phyloP scores from a whole-genome alignment of 2,113 vertebrate genomes.

The Daubentonia madagascariensis region DNA sequence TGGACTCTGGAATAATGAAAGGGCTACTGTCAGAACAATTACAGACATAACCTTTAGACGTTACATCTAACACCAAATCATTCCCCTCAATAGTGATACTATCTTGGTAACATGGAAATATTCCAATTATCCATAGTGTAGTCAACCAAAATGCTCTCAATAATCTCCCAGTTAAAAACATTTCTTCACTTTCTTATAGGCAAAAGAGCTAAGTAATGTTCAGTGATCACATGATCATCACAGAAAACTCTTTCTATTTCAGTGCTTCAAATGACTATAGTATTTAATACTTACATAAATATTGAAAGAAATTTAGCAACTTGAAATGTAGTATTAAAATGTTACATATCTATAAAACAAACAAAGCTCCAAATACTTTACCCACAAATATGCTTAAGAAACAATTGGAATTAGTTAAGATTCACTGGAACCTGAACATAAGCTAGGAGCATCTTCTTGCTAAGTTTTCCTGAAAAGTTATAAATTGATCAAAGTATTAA shows the following conservation, averaged over 20 bases:
- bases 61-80: not conserved
- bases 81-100: not conserved
- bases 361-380: not conserved
- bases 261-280: not conserved
- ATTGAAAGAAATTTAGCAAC: conserved; percentile 1
- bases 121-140: not conserved
- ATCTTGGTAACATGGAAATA: not conserved
- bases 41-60: not conserved
- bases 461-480: not conserved
- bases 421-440: not conserved
- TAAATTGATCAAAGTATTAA: not conserved
- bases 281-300: conserved; percentile 2
- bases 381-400: not conserved
- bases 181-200: not conserved
- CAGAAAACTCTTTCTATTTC: not conserved
- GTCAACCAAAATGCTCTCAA: not conserved
- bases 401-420: not conserved
- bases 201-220: not conserved
- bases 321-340: not conserved
- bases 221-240: not conserved
- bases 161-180: not conserved
- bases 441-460: not conserved
- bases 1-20: not conserved
- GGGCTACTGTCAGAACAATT: not conserved
- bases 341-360: conserved; percentile 10